Evolutionary conservation across 2,888 invertebrate species (phyloP), one percentile per base, ranked within the genome.

Genomic region (Rotaria magnacalcarata): DNA sequence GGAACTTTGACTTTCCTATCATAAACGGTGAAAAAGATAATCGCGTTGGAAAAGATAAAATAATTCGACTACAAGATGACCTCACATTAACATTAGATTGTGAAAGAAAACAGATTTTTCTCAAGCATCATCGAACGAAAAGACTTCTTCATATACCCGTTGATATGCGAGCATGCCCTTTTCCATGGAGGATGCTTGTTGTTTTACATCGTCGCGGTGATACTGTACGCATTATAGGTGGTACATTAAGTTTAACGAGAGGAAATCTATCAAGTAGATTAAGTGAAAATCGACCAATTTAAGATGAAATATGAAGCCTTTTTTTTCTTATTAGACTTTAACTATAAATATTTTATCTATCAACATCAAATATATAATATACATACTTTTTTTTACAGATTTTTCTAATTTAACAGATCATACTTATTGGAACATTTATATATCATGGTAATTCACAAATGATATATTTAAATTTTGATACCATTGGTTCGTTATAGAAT

Each of bases 201-300:
- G 80, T 80, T 47, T 80, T 80, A 47, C 80, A 47, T 80, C 80
- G 80, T 47, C 80, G 80, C n/a, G 80, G 47, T 21, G 80, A 80
- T 80, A 5, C 47, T 0, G 80, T 80, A 43, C 80, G 80, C 2
- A 80, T 80, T 47, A n/a, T 43, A 10, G 80, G 80, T n/a, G 80
- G 80, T 11, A 47, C 80, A 80, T 80, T 80, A n/a, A 80, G 24
- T n/a, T 80, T 80, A 47, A 43, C 80, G 24, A 80, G 47, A 80
- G 47, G 47, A 47, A 80, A 80, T 47, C 10, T 80, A 47, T 11
- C 47, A 47, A 47, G 43, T 47, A 43, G 47, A 47, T 47, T 80
- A 6, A 80, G 80, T 80, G 41, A 80, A 43, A 24, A 43, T 47
- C 80, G 80, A 24, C 47, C 47, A 54, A 21, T 21, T 4, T 54